A percentile compares a stretch with the other conserved stretches of the same genome.
These are phyloP conservation scores for Dryas iulia DNA, from an alignment of 1,140 invertebrate genomes.

Conservation along the genomic window DNA sequence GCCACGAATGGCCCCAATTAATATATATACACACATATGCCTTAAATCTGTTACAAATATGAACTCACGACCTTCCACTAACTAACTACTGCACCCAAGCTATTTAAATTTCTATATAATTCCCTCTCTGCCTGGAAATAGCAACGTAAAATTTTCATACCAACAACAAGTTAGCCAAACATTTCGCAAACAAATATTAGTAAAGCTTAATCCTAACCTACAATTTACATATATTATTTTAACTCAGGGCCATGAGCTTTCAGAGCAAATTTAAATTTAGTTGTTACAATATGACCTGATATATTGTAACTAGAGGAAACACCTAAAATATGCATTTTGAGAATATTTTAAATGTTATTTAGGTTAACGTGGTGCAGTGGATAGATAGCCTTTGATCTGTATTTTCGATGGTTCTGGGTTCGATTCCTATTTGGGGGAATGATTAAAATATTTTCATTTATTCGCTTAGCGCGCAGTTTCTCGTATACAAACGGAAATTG, in stretches of 20 bases:
- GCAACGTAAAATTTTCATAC: neutral
- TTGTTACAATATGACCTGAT: neutral
- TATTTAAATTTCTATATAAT: neutral
- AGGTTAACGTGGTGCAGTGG: no score
- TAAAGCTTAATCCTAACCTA: constrained; percentile 3
- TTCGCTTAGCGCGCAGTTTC: no score
- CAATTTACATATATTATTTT: neutral
- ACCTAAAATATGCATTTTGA: neutral
- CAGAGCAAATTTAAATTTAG: neutral
- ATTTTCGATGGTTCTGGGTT: no score
- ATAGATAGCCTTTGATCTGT: no score
- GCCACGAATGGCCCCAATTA: no score
- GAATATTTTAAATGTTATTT: no score
- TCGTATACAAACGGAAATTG: no score
- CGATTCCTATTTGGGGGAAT: no score
- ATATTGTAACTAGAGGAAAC: neutral
- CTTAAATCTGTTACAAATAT: no score
- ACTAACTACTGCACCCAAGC: no score
- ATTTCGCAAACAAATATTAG: constrained; percentile 1
- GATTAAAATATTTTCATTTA: no score
- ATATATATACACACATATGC: no score
- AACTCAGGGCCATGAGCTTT: neutral
- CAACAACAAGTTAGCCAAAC: neutral
- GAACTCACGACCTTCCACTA: neutral
- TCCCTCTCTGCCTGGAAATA: neutral